These are phyloP conservation scores for Podarcis siculus DNA, from an alignment of 2,797 vertebrate genomes.

Conservation along the genomic window DNA sequence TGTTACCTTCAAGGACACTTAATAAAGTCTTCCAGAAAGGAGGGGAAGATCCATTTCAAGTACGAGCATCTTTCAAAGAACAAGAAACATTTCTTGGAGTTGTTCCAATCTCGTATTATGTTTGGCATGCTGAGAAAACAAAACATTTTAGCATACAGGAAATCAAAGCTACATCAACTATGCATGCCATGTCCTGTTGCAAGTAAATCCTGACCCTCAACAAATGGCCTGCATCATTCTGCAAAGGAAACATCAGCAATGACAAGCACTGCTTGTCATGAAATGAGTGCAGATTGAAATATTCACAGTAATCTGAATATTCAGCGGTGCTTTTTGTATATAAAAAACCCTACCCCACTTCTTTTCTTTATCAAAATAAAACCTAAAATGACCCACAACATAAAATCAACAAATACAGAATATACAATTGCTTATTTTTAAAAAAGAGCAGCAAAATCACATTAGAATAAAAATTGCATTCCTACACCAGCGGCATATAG, in stretches of 20 bases:
- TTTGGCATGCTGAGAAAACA: conserved; percentile 20
- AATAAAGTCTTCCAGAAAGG: background rate
- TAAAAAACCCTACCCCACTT: background rate
- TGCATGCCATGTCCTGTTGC: conserved; percentile 10
- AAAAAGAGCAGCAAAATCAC: background rate
- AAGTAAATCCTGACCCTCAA: conserved; percentile 8
- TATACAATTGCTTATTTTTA: background rate
- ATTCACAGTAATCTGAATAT: conserved; percentile 5
- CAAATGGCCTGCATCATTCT: conserved; percentile 18
- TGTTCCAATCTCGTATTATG: conserved; percentile 31
- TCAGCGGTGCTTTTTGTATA: background rate
- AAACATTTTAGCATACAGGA: conserved; percentile 16
- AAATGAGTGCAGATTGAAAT: background rate
- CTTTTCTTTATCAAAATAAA: background rate
- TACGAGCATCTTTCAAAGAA: background rate
- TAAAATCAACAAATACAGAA: background rate
- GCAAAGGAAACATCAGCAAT: conserved; percentile 23
- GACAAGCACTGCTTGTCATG: background rate
- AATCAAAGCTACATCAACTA: conserved; percentile 26
- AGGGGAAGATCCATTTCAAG: background rate
- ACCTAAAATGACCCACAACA: background rate
- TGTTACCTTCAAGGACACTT: background rate
- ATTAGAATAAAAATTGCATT: background rate
- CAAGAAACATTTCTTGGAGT: background rate
- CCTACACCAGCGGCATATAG: background rate